phyloP scores from a whole-genome alignment of 2,888 invertebrate species.

The Gryllus longicercus region DNA sequence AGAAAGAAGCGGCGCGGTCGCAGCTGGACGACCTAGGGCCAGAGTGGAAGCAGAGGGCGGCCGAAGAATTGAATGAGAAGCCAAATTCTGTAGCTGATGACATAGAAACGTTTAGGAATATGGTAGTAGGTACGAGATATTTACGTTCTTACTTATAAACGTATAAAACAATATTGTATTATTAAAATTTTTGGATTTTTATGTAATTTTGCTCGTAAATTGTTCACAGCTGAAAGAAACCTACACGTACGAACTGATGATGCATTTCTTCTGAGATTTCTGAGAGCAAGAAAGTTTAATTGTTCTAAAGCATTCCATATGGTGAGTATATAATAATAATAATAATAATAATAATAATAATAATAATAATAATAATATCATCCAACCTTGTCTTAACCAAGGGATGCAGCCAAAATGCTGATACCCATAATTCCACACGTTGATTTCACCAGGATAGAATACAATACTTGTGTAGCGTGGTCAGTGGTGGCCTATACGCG shows the following conservation, averaged over 20 bases:
- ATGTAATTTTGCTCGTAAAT: background rate
- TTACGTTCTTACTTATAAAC: background rate
- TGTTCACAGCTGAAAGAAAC: slow-evolving; percentile 32
- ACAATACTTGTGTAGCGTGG: no score
- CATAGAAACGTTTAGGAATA: slow-evolving; percentile 32
- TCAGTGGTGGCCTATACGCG: no score
- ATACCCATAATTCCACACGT: no score
- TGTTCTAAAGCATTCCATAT: slow-evolving; percentile 56
- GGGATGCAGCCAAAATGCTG: no score
- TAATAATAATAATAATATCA: background rate
- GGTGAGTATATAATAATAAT: slow-evolving; percentile 24
- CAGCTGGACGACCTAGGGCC: slow-evolving; percentile 22
- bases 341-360: background rate
- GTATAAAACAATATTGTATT: background rate
- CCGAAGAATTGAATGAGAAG: slow-evolving; percentile 35
- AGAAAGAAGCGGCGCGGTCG: background rate
- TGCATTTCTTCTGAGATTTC: slow-evolving; percentile 67
- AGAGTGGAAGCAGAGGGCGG: slow-evolving; percentile 34
- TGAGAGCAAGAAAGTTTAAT: slow-evolving; percentile 71
- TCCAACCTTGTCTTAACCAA: no score
- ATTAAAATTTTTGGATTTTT: background rate
- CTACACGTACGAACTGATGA: slow-evolving; percentile 62
- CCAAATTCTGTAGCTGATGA: slow-evolving; percentile 33
- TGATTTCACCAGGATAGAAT: no score
- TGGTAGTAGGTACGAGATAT: slow-evolving; percentile 32